Base-by-base conservation (phyloP, 53 echinoderm and acorn worm genomes). In the Antedon mediterranea region DNA sequence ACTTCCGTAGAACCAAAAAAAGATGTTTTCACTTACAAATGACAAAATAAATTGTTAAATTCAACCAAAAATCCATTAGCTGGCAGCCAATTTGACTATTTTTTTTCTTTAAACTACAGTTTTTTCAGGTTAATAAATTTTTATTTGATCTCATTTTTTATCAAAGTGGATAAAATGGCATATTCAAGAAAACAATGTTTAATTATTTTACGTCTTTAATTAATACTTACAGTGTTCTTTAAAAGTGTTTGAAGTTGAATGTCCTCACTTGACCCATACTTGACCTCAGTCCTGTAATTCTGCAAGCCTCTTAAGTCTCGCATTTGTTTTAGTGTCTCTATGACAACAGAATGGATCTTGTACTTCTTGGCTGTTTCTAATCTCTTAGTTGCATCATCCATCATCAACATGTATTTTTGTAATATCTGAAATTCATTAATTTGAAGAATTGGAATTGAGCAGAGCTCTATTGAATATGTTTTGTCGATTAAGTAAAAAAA, bases 281-380 rank as follows among this genome's bases (percentile, higher is more conserved):
- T 73, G 29, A 86, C 73, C 32, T 74, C 80, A 32, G 34, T 83
- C 43, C 81, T 76, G 81, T 89, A 94, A 30, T 82, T 78, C 28
- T 87, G 34, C 5, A 94, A 79, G 71, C 90, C 76, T 77, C 83
- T 85, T 26, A 91, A 82, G 34, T 94, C 94, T 75, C 85, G 89
- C 32, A 94, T 76, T 57, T 94, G 91, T 28, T 77, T 83, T 34
- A 91, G 80, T 0, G 91, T 83, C 70, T 94, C 94, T 32, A 94
- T 91, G 70, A 91, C 89, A 27, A 89, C 89, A 26, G 41, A 32
- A 43, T 89, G 89, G 23, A 84, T 80, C 28, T 87, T 77, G 80
- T 85, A 83, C 74, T 87, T 89, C 33, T 70, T 83, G 30, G 94
- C 94, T 31, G 91, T 79, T 34, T 75, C 75, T 29, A 94, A 78